phyloP scores from a whole-genome alignment of 2,888 invertebrate genomes.

The Andrena marginata region DNA sequence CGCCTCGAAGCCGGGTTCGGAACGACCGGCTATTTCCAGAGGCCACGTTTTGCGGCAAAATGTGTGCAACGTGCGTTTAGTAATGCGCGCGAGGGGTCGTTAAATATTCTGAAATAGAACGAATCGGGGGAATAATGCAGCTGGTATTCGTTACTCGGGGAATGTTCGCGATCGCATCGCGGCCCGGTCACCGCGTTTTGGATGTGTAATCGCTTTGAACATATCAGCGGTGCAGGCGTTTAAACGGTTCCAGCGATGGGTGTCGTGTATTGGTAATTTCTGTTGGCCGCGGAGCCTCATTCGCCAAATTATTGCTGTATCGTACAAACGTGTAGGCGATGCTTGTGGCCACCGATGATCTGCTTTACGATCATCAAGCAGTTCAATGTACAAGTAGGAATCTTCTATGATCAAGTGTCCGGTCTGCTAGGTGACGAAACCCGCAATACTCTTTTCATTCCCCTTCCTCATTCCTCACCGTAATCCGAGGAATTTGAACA shows the following conservation, averaged over 20 bases:
- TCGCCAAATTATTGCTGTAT: too few species aligned
- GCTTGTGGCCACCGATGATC: too few species aligned
- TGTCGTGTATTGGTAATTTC: neutral
- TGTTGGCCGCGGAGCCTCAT: neutral
- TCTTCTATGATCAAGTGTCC: too few species aligned
- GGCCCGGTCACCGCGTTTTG: neutral
- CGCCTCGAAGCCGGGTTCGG: slow-evolving; percentile 15
- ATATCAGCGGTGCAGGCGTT: neutral
- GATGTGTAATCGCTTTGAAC: neutral
- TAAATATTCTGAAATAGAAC: slow-evolving; percentile 49
- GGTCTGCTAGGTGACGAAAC: too few species aligned
- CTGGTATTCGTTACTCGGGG: slow-evolving; percentile 3
- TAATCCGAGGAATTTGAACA: too few species aligned
- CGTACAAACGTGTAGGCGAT: too few species aligned
- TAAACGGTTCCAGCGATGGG: neutral
- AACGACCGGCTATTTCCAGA: slow-evolving; percentile 53
- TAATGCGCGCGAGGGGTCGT: slow-evolving; percentile 28
- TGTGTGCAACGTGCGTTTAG: slow-evolving; percentile 24
- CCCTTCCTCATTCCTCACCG: too few species aligned
- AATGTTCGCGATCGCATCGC: slow-evolving; percentile 6
- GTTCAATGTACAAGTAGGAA: too few species aligned
- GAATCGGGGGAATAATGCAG: slow-evolving; percentile 41
- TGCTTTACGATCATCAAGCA: too few species aligned
- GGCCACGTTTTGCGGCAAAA: slow-evolving; percentile 38
- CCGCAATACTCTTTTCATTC: too few species aligned